Evolutionary conservation across 2,797 vertebrate genomes (phyloP).

Genomic region (Ctenochaetus hawaiiensis): DNA sequence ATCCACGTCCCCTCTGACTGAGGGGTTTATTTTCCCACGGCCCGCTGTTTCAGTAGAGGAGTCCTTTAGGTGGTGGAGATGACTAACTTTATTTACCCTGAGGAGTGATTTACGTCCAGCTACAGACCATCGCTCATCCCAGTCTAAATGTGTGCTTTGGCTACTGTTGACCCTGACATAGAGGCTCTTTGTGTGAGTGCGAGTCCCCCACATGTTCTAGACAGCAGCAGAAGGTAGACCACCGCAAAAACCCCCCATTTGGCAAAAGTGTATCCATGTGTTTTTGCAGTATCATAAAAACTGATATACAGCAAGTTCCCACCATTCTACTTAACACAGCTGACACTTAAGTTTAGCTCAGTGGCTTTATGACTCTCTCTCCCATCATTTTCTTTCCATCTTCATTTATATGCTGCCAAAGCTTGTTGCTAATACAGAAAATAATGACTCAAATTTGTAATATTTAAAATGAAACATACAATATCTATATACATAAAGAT

Average conservation of each 20-base stretch:
- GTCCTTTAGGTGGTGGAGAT: constrained; percentile 29
- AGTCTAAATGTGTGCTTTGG: constrained; percentile 55
- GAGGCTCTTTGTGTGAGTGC: constrained; percentile 5
- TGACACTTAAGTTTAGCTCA: constrained; percentile 32
- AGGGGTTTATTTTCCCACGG: constrained; percentile 35
- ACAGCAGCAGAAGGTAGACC: constrained; percentile 32
- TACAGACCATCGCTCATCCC: constrained; percentile 36
- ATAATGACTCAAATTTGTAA: not conserved
- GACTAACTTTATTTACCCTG: constrained; percentile 45
- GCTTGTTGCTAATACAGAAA: not conserved
- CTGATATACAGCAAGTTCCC: constrained; percentile 43
- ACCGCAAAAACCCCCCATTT: constrained; percentile 9
- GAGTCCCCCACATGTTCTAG: not conserved
- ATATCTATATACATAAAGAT: not conserved
- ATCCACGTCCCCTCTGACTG: constrained; percentile 29
- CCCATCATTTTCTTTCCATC: not conserved
- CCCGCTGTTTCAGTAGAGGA: constrained; percentile 28
- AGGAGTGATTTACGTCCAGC: constrained; percentile 49
- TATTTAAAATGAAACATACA: not conserved
- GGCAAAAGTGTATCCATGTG: constrained; percentile 21
- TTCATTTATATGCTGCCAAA: constrained; percentile 12
- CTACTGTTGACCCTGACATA: constrained; percentile 44
- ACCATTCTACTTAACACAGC: constrained; percentile 31
- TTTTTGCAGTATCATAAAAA: constrained; percentile 59
- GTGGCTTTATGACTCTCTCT: constrained; percentile 12